Percentiles rank a stretch among this genome's conserved stretches.
These are phyloP conservation scores for Drosophila colorata DNA, from an alignment of 2,888 invertebrate species.

Conservation along the genomic window DNA sequence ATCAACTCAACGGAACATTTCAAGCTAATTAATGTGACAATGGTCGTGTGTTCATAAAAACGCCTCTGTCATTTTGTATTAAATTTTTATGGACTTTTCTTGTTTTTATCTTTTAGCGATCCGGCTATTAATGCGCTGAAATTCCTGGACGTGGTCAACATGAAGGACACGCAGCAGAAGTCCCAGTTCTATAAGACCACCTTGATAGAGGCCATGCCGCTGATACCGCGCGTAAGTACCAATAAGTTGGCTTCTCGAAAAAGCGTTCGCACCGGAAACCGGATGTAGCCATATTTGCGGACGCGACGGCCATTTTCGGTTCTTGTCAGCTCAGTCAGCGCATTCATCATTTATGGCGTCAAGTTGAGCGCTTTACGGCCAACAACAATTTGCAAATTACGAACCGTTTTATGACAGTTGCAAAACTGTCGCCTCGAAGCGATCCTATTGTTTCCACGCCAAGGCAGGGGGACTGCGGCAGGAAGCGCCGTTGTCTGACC, in stretches of 20 bases:
- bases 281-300: constrained; percentile 41
- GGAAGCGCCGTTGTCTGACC: constrained; percentile 3
- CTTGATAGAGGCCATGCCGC: constrained; percentile 93
- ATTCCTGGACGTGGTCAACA: constrained; percentile 95
- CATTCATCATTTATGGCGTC: constrained; percentile 72
- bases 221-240: constrained; percentile 92
- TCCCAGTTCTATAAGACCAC: constrained; percentile 95
- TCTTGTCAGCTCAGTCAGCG: constrained; percentile 8
- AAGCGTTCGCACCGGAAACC: constrained; percentile 39
- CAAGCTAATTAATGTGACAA: not conserved
- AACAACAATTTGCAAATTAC: constrained; percentile 72
- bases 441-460: constrained; percentile 33
- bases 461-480: not conserved
- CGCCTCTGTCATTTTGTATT: constrained; percentile 5
- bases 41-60: constrained; percentile 13
- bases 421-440: constrained; percentile 36
- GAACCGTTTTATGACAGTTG: constrained; percentile 63
- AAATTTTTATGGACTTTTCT: constrained; percentile 28
- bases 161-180: constrained; percentile 95
- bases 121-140: constrained; percentile 96
- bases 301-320: constrained; percentile 27
- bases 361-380: constrained; percentile 64
- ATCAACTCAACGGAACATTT: not conserved
- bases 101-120: constrained; percentile 87
- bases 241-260: constrained; percentile 3